A percentile compares a stretch with the other conserved stretches of the same genome.
phyloP scores from a whole-genome alignment of 2,888 invertebrate species.

The Mesochorus sp. region DNA sequence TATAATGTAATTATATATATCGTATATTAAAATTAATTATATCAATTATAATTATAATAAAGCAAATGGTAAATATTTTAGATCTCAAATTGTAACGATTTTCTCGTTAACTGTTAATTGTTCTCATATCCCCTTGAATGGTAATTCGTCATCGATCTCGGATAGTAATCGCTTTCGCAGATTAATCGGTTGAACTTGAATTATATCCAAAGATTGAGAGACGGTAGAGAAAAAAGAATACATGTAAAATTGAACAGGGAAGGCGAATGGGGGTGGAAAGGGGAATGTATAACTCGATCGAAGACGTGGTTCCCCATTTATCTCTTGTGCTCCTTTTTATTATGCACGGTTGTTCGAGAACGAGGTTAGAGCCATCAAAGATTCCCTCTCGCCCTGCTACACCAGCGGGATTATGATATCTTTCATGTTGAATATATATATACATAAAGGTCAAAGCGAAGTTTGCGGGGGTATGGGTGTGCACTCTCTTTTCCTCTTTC shows the following conservation, averaged over 20 bases:
- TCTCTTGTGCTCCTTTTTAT: slow-evolving; percentile 20
- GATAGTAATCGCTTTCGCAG: too few relatives aligned
- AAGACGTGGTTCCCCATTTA: not conserved
- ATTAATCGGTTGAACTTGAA: too few relatives aligned
- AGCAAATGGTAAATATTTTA: too few relatives aligned
- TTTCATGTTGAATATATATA: not conserved
- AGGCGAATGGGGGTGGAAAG: too few relatives aligned
- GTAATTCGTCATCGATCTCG: too few relatives aligned
- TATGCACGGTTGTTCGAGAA: slow-evolving; percentile 14
- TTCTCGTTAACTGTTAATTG: too few relatives aligned
- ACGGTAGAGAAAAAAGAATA: not conserved
- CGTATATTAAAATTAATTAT: too few relatives aligned
- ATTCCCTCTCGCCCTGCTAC: not conserved
- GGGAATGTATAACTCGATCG: slow-evolving; percentile 2
- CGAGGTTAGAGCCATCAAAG: not conserved
- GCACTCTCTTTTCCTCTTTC: not conserved
- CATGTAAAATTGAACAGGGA: slow-evolving; percentile 3
- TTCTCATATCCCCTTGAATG: too few relatives aligned
- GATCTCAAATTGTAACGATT: too few relatives aligned
- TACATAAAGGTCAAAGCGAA: not conserved
- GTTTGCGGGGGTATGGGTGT: not conserved
- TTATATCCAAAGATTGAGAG: too few relatives aligned
- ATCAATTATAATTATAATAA: too few relatives aligned
- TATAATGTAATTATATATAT: too few relatives aligned
- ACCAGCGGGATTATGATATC: not conserved